Conservation (phyloP, 2,888 invertebrate species). For the Ephialtes manifestator region DNA sequence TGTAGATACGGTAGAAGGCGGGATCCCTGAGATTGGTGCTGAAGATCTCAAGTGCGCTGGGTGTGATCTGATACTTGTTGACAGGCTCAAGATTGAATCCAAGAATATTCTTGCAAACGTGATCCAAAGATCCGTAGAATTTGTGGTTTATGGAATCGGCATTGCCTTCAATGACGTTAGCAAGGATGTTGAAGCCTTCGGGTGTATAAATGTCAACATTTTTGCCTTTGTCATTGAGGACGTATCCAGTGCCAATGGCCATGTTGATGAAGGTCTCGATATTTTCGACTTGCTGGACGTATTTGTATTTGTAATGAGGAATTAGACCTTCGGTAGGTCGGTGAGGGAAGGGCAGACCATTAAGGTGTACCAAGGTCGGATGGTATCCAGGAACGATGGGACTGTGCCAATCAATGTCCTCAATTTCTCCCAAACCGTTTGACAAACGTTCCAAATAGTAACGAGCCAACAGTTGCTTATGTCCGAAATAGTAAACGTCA, state of each 20-base stretch:
- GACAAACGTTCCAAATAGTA: slow-evolving; percentile 91
- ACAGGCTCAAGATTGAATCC: slow-evolving; percentile 81
- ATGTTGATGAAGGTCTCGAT: slow-evolving; percentile 76
- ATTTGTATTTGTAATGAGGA: slow-evolving; percentile 72
- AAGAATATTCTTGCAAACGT: slow-evolving; percentile 86
- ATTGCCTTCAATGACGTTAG: slow-evolving; percentile 87
- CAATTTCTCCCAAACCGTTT: slow-evolving; percentile 89
- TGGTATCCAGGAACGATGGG: slow-evolving; percentile 87
- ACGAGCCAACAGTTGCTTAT: slow-evolving; percentile 89
- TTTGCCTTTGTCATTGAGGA: slow-evolving; percentile 66
- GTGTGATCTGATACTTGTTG: slow-evolving; percentile 85
- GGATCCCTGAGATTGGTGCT: slow-evolving; percentile 90
- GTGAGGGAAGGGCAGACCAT: slow-evolving; percentile 87
- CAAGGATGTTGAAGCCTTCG: slow-evolving; percentile 87
- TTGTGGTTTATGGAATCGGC: slow-evolving; percentile 84
- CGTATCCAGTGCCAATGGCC: slow-evolving; percentile 79
- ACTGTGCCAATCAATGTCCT: slow-evolving; percentile 87
- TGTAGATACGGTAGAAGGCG: slow-evolving; percentile 89
- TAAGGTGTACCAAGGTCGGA: slow-evolving; percentile 88
- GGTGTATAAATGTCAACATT: slow-evolving; percentile 74
- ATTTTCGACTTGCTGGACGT: slow-evolving; percentile 74
- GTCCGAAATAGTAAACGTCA: slow-evolving; percentile 89
- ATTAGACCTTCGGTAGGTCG: slow-evolving; percentile 71
- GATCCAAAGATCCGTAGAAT: slow-evolving; percentile 87
- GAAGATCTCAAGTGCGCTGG: slow-evolving; percentile 89